Evolutionary conservation across 2,888 invertebrate genomes (phyloP).

Genomic region (Adelognathus sp.): DNA sequence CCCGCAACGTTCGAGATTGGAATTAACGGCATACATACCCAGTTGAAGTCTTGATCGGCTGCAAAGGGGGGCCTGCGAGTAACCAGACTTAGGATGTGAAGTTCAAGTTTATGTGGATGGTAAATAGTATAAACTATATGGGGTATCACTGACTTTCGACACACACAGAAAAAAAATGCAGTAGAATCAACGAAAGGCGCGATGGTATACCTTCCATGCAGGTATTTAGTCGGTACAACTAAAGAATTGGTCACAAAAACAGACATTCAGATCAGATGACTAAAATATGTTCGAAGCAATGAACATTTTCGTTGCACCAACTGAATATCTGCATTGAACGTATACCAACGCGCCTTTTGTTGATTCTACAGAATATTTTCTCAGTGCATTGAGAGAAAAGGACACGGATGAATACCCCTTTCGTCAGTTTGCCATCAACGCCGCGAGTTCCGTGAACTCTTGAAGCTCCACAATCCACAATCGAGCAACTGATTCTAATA

Average conservation of each 20-base stretch:
- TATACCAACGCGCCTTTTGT: too few species aligned
- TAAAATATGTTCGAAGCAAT: too few species aligned
- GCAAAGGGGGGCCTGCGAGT: too few species aligned
- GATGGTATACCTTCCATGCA: too few species aligned
- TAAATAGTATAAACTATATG: conserved; percentile 30
- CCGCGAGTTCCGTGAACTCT: background rate
- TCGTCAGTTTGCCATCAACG: background rate
- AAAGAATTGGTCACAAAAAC: too few species aligned
- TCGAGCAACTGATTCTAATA: background rate
- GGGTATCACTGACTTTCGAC: background rate
- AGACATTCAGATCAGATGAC: too few species aligned
- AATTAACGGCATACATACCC: background rate
- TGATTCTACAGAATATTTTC: background rate
- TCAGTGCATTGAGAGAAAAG: background rate
- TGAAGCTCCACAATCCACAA: background rate
- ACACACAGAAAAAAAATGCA: background rate
- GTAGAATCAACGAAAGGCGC: too few species aligned
- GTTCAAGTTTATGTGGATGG: conserved; percentile 22
- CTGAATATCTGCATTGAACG: too few species aligned
- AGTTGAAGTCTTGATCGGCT: too few species aligned
- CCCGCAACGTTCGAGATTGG: background rate
- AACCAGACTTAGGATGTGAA: conserved; percentile 10
- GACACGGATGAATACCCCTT: background rate
- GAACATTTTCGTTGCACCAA: too few species aligned
- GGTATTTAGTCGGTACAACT: too few species aligned